Conservation (phyloP, 2,797 vertebrate species). For the Orestias chungarensis region DNA sequence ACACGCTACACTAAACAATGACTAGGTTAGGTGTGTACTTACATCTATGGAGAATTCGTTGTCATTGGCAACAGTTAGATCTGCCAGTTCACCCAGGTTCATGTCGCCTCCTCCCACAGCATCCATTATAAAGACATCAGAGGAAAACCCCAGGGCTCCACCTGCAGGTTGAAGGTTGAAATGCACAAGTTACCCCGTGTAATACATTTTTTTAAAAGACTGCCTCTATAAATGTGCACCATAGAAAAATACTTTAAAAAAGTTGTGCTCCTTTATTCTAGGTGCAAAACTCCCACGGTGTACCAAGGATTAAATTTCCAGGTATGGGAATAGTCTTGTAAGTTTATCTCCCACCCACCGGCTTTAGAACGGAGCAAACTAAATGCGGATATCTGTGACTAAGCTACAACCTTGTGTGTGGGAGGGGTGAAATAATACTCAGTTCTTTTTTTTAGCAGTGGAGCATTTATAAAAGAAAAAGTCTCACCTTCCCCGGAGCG, state of each 20-base stretch:
- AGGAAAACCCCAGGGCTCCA: conserved; percentile 87
- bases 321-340: conserved; percentile 24
- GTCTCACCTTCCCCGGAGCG: conserved; percentile 86
- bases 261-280: conserved; percentile 10
- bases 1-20: neutral
- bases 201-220: neutral
- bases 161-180: conserved; percentile 65
- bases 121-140: conserved; percentile 92
- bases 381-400: conserved; percentile 18
- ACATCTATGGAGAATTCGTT: conserved; percentile 91
- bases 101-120: conserved; percentile 88
- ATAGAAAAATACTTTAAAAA: conserved; percentile 7
- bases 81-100: conserved; percentile 92
- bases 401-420: conserved; percentile 14
- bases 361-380: conserved; percentile 16
- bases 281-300: conserved; percentile 35
- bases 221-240: conserved; percentile 5
- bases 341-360: conserved; percentile 21
- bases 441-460: neutral
- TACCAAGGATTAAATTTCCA: conserved; percentile 38
- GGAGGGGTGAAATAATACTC: neutral
- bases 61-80: conserved; percentile 92
- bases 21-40: conserved; percentile 57
- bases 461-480: conserved; percentile 1
- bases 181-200: conserved; percentile 5